These are phyloP conservation scores for Eucriotettix oculatus DNA, from an alignment of 2,888 invertebrate species.

Conservation along the genomic window DNA sequence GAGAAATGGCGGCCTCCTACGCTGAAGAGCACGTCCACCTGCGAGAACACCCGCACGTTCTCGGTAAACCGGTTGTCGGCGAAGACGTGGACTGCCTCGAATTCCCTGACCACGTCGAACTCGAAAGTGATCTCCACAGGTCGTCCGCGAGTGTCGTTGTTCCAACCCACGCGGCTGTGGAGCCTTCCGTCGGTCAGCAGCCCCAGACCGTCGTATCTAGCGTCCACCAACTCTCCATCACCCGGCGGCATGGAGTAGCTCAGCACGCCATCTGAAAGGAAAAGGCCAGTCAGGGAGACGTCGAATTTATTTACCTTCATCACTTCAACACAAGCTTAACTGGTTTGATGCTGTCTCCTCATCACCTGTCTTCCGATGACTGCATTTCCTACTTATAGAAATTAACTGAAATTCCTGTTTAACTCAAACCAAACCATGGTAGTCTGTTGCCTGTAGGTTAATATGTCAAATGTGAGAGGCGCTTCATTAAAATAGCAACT, in stretches of 20 bases:
- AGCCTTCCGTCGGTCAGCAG: neutral
- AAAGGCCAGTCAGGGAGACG: no score
- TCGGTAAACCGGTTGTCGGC: constrained; percentile 69
- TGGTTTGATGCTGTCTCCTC: no score
- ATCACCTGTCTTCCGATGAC: no score
- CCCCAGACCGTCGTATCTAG: neutral
- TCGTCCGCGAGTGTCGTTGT: constrained; percentile 50
- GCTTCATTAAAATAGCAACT: no score
- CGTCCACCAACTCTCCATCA: neutral
- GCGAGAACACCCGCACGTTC: constrained; percentile 52
- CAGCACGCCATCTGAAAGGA: neutral
- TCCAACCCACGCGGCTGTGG: constrained; percentile 85
- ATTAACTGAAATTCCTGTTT: no score
- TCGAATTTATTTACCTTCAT: no score
- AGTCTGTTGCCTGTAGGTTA: no score
- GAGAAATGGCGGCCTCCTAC: constrained; percentile 64
- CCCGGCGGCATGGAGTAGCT: neutral
- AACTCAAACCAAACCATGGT: no score
- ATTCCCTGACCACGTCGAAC: constrained; percentile 76
- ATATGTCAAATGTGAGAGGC: no score
- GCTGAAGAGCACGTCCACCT: constrained; percentile 61
- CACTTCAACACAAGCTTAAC: no score
- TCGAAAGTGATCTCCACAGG: constrained; percentile 58
- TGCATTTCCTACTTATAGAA: no score
- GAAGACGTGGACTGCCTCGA: constrained; percentile 63